phyloP scores from a whole-genome alignment of 2,113 vertebrate genomes.

The Pandion haliaetus region DNA sequence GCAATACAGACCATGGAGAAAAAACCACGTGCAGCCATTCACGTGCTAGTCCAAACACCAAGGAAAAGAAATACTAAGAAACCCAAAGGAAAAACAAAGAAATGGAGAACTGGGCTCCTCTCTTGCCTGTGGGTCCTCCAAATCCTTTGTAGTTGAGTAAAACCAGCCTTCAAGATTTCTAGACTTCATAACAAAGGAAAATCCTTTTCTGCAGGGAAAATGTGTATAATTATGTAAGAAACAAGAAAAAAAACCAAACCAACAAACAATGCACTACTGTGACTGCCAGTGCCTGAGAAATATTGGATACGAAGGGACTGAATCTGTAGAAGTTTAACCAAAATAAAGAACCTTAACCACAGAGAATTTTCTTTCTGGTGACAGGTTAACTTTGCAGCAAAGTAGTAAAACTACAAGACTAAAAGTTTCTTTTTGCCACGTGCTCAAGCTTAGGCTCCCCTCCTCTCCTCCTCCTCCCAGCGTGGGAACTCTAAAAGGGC shows the following conservation, averaged over 20 bases:
- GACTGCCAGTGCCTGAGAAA: neutral
- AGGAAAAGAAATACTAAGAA: neutral
- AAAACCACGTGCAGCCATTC: neutral
- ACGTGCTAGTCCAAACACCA: neutral
- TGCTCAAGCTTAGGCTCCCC: neutral
- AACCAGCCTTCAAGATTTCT: neutral
- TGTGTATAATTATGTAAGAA: neutral
- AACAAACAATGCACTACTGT: neutral
- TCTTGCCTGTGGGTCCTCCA: neutral
- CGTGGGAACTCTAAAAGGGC: neutral
- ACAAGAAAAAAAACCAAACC: neutral
- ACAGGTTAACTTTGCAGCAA: neutral
- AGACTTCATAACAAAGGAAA: neutral
- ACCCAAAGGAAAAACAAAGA: neutral
- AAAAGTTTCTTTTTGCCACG: neutral
- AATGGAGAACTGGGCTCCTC: neutral
- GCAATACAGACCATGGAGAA: neutral
- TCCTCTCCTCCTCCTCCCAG: neutral
- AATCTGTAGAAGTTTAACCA: neutral
- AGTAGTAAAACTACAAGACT: neutral
- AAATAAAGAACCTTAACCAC: neutral
- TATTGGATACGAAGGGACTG: neutral
- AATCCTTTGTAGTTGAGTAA: neutral
- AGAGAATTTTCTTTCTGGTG: neutral
- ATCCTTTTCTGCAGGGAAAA: neutral